These are phyloP conservation scores for Pachymerium ferrugineum DNA, from an alignment of 2,888 invertebrate genomes.

Conservation along the genomic window DNA sequence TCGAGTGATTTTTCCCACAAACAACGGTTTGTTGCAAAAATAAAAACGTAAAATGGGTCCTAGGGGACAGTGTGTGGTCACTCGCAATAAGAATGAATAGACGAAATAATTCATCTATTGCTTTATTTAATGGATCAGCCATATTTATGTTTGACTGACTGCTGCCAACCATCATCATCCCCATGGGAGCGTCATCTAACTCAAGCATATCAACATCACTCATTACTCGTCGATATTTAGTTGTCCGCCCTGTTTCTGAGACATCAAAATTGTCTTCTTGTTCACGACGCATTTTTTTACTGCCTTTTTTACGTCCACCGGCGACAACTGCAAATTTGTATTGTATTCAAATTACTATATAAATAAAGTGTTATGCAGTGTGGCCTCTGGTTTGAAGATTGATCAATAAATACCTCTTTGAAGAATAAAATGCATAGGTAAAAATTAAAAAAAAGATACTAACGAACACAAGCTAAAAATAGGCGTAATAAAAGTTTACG, in stretches of 20 bases:
- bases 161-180: conserved; percentile 15
- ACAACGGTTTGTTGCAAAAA: conserved; percentile 48
- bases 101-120: conserved; percentile 44
- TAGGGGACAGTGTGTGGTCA: conserved; percentile 45
- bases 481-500: too few relatives aligned
- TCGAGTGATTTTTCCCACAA: conserved; percentile 45
- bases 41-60: conserved; percentile 47
- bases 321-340: not conserved
- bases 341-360: too few relatives aligned
- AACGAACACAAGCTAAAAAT: too few relatives aligned
- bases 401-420: too few relatives aligned
- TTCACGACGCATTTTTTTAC: not conserved
- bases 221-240: conserved; percentile 21
- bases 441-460: too few relatives aligned
- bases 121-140: conserved; percentile 35
- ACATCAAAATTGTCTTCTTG: not conserved
- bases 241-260: conserved; percentile 1
- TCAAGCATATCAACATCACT: conserved; percentile 30
- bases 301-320: not conserved
- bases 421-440: too few relatives aligned
- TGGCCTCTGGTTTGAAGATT: too few relatives aligned
- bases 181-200: conserved; percentile 3
- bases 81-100: conserved; percentile 45
- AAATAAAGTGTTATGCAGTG: too few relatives aligned
- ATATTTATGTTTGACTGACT: conserved; percentile 28